phyloP scores from a whole-genome alignment of 2,888 invertebrate genomes.

The Hoplodrina ambigua region DNA sequence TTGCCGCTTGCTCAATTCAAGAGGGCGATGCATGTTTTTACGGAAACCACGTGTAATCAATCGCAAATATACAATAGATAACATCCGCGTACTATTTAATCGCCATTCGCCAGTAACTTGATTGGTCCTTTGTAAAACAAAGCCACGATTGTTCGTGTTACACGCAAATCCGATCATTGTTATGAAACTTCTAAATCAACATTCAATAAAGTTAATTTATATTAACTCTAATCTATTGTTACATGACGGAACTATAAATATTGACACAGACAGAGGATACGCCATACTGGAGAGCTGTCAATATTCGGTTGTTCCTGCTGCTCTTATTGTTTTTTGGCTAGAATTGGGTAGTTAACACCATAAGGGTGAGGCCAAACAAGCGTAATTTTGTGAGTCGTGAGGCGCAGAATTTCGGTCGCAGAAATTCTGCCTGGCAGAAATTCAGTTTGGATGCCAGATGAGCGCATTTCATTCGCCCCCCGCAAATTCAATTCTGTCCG shows the following conservation, averaged over 20 bases:
- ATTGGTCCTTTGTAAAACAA: slow-evolving; percentile 44
- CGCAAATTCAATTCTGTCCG: no score
- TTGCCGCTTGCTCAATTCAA: not conserved
- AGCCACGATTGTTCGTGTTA: slow-evolving; percentile 46
- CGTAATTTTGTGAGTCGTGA: no score
- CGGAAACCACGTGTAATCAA: slow-evolving; percentile 15
- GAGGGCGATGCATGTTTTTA: slow-evolving; percentile 22
- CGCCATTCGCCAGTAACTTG: slow-evolving; percentile 17
- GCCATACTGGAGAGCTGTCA: not conserved
- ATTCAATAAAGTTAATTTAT: slow-evolving; percentile 48
- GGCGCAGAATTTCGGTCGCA: no score
- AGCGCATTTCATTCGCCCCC: no score
- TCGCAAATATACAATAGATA: slow-evolving; percentile 33
- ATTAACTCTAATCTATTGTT: slow-evolving; percentile 27
- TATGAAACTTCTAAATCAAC: slow-evolving; percentile 45
- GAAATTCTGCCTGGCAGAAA: no score
- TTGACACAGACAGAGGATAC: slow-evolving; percentile 1
- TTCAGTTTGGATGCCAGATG: no score
- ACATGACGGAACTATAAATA: slow-evolving; percentile 26
- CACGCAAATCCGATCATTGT: slow-evolving; percentile 56
- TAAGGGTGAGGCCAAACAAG: no score
- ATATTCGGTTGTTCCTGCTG: slow-evolving; percentile 15
- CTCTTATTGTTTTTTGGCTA: slow-evolving; percentile 20
- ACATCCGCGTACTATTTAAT: slow-evolving; percentile 37
- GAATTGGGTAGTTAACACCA: slow-evolving; percentile 7